A percentile compares a stretch with the other conserved stretches of the same genome.
Evolutionary conservation across 2,888 invertebrate genomes (phyloP).

Genomic region (Drosophila diplacantha): DNA sequence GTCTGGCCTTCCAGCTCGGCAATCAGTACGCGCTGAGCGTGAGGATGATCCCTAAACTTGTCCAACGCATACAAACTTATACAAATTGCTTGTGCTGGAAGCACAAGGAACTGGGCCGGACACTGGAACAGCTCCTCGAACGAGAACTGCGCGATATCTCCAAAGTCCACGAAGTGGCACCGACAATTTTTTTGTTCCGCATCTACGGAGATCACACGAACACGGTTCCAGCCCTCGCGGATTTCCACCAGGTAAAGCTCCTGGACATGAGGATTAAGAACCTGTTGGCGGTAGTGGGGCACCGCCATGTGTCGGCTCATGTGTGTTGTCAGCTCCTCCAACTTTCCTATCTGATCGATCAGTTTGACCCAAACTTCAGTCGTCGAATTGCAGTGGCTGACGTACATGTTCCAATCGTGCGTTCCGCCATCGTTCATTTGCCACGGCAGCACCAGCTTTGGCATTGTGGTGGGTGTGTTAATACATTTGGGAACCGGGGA

Average conservation of each 20-base stretch:
- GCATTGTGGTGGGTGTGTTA: conserved; percentile 20
- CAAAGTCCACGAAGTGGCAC: conserved; percentile 87
- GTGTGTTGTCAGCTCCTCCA: conserved; percentile 79
- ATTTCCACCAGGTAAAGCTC: conserved; percentile 76
- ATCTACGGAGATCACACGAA: conserved; percentile 79
- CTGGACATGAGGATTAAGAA: conserved; percentile 57
- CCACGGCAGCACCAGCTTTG: conserved; percentile 57
- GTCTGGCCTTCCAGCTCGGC: conserved; percentile 79
- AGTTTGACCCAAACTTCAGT: conserved; percentile 84
- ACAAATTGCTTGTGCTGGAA: conserved; percentile 86
- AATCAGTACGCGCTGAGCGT: conserved; percentile 74
- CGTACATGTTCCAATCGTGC: conserved; percentile 80
- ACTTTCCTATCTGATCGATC: conserved; percentile 81
- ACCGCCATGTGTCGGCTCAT: conserved; percentile 78
- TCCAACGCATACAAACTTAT: conserved; percentile 85
- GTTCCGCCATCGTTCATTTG: conserved; percentile 24
- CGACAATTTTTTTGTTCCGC: conserved; percentile 78
- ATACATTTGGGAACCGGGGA: neutral
- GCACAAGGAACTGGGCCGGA: conserved; percentile 81
- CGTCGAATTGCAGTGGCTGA: conserved; percentile 81
- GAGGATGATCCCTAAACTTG: conserved; percentile 79
- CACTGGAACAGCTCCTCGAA: conserved; percentile 79
- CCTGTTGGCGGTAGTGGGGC: conserved; percentile 57
- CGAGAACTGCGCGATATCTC: conserved; percentile 82
- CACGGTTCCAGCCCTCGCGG: conserved; percentile 80